phyloP scores from a whole-genome alignment of 2,797 vertebrate species.

The Tapirus indicus region DNA sequence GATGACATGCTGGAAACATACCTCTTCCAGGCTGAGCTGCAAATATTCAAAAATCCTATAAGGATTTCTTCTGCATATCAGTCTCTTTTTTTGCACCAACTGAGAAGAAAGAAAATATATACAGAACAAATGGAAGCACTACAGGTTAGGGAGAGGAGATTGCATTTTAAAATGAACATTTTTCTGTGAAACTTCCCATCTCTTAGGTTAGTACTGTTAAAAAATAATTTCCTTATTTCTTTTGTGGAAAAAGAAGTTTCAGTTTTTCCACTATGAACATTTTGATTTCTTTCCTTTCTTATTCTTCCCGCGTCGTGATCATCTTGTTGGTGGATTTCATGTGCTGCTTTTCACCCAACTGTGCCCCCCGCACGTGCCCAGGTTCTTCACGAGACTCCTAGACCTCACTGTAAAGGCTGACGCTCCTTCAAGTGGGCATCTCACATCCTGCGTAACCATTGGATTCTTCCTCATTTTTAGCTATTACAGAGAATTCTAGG shows the following conservation, averaged over 20 bases:
- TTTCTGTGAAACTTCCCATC: neutral
- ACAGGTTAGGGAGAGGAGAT: rapidly evolving
- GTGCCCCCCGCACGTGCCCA: neutral
- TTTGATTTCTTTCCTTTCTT: neutral
- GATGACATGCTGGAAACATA: conserved; percentile 79
- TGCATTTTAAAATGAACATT: neutral
- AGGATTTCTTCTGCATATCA: conserved; percentile 92
- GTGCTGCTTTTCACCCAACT: neutral
- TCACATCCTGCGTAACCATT: neutral
- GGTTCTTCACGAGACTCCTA: neutral
- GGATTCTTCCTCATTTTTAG: neutral
- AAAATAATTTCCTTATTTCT: neutral
- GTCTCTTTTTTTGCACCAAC: conserved; percentile 77
- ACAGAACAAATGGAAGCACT: neutral
- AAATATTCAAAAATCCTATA: conserved; percentile 93
- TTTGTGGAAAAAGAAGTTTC: neutral
- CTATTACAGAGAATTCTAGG: neutral
- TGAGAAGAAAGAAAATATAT: conserved; percentile 68
- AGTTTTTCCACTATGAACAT: neutral
- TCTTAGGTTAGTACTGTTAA: neutral
- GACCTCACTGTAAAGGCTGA: neutral
- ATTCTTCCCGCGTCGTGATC: neutral
- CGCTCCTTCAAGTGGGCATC: neutral
- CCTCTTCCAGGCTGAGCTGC: conserved; percentile 97
- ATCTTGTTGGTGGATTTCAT: neutral